A percentile compares a stretch with the other conserved stretches of the same genome.
Conservation (phyloP, 1,140 invertebrate genomes). For the Rhopalosiphum maidis region DNA sequence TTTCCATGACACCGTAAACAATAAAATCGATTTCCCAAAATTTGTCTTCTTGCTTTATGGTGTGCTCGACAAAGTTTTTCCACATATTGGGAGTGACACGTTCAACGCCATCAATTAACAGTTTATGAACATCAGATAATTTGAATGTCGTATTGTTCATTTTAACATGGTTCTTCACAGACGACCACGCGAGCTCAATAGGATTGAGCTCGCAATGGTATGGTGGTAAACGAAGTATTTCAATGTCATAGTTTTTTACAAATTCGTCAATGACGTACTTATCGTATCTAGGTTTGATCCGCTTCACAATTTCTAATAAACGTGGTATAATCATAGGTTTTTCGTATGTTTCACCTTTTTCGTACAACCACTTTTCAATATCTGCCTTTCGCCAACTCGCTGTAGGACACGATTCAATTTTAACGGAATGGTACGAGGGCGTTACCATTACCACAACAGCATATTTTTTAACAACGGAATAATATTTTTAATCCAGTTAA, state of each 20-base stretch:
- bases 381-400: background rate
- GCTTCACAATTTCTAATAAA: background rate
- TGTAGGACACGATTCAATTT: background rate
- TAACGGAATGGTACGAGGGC: background rate
- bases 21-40: background rate
- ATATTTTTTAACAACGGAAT: background rate
- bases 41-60: constrained; percentile 11
- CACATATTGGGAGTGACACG: too few relatives aligned
- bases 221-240: background rate
- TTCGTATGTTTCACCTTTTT: background rate
- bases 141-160: constrained; percentile 1
- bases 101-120: background rate
- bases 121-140: background rate
- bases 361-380: constrained; percentile 5
- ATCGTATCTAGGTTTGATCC: background rate
- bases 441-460: background rate
- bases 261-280: too few relatives aligned
- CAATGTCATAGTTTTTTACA: background rate
- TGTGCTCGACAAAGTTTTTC: background rate
- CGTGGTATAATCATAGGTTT: background rate
- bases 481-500: background rate
- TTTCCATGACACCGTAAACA: background rate
- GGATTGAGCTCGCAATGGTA: background rate
- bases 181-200: background rate
- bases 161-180: background rate